Evolutionary conservation across 2,888 invertebrate genomes (phyloP).

Genomic region (Mythimna lalbum): DNA sequence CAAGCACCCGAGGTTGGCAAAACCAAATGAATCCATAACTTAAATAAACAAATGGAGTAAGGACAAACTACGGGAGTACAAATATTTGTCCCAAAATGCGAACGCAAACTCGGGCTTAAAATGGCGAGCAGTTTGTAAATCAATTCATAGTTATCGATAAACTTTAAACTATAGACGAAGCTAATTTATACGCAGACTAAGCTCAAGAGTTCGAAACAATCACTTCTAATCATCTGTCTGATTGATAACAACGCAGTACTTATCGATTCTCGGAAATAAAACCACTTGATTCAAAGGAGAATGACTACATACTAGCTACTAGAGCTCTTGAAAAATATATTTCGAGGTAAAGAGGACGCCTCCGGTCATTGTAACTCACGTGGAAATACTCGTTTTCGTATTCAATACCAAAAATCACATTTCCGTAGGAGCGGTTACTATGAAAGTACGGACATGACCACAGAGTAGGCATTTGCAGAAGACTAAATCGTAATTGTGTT

Average conservation of each 20-base stretch:
- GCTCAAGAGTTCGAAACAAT: slow-evolving; percentile 14
- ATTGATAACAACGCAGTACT: slow-evolving; percentile 22
- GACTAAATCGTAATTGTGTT: background rate
- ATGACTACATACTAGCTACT: slow-evolving; percentile 7
- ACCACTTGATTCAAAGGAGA: slow-evolving; percentile 6
- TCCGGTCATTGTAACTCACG: slow-evolving; percentile 49
- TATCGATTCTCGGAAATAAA: background rate
- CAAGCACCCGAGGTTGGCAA: background rate
- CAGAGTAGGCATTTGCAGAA: background rate
- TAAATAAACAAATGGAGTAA: slow-evolving; percentile 13
- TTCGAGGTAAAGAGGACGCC: slow-evolving; percentile 41
- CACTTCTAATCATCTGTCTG: background rate
- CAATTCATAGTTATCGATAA: slow-evolving; percentile 11
- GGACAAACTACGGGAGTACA: slow-evolving; percentile 11
- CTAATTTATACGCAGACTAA: slow-evolving; percentile 26
- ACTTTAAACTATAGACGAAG: slow-evolving; percentile 10
- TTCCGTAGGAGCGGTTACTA: slow-evolving; percentile 42
- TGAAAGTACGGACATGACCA: slow-evolving; percentile 27
- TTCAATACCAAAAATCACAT: slow-evolving; percentile 62
- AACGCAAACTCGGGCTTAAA: slow-evolving; percentile 15
- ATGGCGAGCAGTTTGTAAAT: background rate
- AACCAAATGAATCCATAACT: slow-evolving; percentile 25
- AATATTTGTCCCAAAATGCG: slow-evolving; percentile 28
- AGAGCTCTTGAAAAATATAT: slow-evolving; percentile 34
- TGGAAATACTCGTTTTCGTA: slow-evolving; percentile 59